Conservation (phyloP, 2,888 invertebrate species). For the Melanostoma mellinum region DNA sequence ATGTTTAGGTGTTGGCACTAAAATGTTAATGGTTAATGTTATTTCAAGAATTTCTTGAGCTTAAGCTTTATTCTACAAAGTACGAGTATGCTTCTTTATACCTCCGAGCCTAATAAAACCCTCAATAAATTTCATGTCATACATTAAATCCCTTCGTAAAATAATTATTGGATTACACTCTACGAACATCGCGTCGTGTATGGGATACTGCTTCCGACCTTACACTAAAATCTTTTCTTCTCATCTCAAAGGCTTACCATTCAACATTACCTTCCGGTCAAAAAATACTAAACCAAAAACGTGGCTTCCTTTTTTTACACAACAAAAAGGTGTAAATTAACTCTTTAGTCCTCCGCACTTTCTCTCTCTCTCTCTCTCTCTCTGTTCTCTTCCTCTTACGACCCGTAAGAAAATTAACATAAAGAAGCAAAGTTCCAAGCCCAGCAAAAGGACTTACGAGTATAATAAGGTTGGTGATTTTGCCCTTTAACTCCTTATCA, state of each 20-base stretch:
- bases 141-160: slow-evolving; percentile 22
- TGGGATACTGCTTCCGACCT: slow-evolving; percentile 20
- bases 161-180: slow-evolving; percentile 30
- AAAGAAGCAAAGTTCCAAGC: slow-evolving; percentile 38
- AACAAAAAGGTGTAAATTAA: slow-evolving; percentile 47
- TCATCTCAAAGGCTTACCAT: slow-evolving; percentile 42
- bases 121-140: slow-evolving; percentile 37
- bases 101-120: slow-evolving; percentile 5
- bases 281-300: slow-evolving; percentile 36
- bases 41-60: no score
- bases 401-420: slow-evolving; percentile 34
- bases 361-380: background rate
- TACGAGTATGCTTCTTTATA: background rate
- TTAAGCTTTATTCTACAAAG: no score
- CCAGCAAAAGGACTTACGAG: slow-evolving; percentile 41
- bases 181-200: slow-evolving; percentile 8
- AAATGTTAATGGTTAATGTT: no score
- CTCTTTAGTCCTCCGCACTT: background rate
- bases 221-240: slow-evolving; percentile 8
- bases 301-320: slow-evolving; percentile 10
- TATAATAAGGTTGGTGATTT: slow-evolving; percentile 33
- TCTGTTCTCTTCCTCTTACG: background rate
- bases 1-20: no score
- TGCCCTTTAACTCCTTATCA: slow-evolving; percentile 43
- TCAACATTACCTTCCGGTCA: slow-evolving; percentile 16